Percentiles rank a stretch among this genome's conserved stretches.
Conservation (phyloP, 2,113 vertebrate genomes). For the Pluvialis apricaria region DNA sequence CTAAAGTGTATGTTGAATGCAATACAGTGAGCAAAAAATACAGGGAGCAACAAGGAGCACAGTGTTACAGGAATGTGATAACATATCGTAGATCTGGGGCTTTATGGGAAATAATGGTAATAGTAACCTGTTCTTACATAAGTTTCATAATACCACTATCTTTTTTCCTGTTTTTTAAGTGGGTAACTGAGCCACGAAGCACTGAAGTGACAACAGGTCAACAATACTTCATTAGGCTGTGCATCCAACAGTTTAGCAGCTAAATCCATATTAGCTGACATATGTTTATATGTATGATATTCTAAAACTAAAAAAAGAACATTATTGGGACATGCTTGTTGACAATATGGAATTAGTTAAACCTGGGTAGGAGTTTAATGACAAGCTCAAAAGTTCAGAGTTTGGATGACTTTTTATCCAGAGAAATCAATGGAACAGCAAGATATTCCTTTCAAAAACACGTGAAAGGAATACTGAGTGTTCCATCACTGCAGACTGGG, state of each 20-base stretch:
- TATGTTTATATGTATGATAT: not conserved
- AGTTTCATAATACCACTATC: not conserved
- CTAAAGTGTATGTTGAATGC: not conserved
- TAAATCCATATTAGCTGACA: not conserved
- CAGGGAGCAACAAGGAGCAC: not conserved
- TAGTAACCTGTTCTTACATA: not conserved
- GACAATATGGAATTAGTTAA: not conserved
- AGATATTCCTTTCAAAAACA: not conserved
- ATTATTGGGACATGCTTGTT: not conserved
- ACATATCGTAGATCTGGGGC: not conserved
- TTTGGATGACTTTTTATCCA: not conserved
- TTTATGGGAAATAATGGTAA: not conserved
- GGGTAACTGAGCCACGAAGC: rapidly evolving
- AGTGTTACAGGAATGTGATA: not conserved
- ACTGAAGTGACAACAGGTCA: not conserved
- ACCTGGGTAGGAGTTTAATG: not conserved
- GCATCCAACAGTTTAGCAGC: not conserved
- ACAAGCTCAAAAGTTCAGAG: not conserved
- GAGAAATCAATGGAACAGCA: not conserved
- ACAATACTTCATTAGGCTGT: not conserved
- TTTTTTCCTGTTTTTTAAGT: not conserved
- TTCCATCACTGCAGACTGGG: not conserved
- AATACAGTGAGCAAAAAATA: not conserved
- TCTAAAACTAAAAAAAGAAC: not conserved
- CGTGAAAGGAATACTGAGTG: rapidly evolving